phyloP scores from a whole-genome alignment of 2,888 invertebrate species.

The Caenorhabditis sp. region DNA sequence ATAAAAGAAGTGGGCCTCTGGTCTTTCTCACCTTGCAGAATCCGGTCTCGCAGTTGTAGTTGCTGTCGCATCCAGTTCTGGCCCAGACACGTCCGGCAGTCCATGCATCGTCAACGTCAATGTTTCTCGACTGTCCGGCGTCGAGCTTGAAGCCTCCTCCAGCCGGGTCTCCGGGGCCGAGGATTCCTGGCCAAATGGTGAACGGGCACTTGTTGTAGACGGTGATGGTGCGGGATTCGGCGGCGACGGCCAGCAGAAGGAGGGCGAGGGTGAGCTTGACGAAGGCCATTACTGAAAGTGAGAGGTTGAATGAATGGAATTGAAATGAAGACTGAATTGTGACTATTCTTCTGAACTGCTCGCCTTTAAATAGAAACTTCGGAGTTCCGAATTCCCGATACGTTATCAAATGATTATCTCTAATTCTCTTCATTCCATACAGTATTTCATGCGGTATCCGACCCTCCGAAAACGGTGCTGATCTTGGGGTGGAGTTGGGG shows the following conservation, averaged over 20 bases:
- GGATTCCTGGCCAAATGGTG: conserved; percentile 74
- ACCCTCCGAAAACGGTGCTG: conserved; percentile 1
- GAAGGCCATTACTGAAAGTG: conserved; percentile 33
- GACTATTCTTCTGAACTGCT: neutral
- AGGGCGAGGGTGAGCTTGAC: conserved; percentile 29
- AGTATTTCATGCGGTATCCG: neutral
- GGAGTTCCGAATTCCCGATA: too few relatives aligned
- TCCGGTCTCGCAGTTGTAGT: conserved; percentile 72
- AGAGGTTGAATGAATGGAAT: neutral
- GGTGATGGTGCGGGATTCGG: conserved; percentile 42
- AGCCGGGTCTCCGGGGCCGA: conserved; percentile 61
- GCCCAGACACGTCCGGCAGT: conserved; percentile 71
- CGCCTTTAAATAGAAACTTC: neutral
- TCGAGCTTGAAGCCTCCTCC: conserved; percentile 69
- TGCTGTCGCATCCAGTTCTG: conserved; percentile 70
- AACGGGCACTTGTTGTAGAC: conserved; percentile 72
- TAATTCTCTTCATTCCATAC: neutral
- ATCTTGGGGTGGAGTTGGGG: conserved; percentile 3
- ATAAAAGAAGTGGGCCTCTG: too few relatives aligned
- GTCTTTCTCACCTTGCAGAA: conserved; percentile 65
- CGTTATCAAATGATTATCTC: neutral
- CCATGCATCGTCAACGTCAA: conserved; percentile 69
- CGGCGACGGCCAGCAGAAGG: conserved; percentile 29
- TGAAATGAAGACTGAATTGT: neutral
- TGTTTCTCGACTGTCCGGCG: conserved; percentile 51